Evolutionary conservation across 2,888 invertebrate species (phyloP), one percentile per base, ranked within the genome.

Genomic region (Papilio protenor): DNA sequence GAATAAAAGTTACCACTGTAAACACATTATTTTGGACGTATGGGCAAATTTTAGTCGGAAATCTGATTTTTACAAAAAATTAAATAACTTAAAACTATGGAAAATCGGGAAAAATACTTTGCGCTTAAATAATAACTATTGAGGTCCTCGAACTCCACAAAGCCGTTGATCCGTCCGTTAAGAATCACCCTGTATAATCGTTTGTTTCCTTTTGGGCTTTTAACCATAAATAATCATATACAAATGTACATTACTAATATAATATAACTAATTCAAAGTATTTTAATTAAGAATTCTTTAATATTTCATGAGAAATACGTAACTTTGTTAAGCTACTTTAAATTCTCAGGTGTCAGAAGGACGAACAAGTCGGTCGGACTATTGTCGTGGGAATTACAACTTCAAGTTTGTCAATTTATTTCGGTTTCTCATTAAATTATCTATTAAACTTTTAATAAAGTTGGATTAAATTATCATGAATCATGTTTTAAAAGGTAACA

Each of bases 351-450:
- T 61, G 73, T 47, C 73, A 73, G 45, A 47, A 61, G 47, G 61
- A 61, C 45, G 73, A 61, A 73, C 73, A 73, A 73, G 59, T 61
- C 47, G 16, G 47, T 27, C 23, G 11, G 23, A 61, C 59, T 61
- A 45, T 59, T 73, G 61, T 27, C 61, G 16, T 23, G 61, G 73
- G 73, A 73, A 61, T 59, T 21, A 45, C 59, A 61, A 59, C 45
- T n/a, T 73, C 10, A 73, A 73, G 55, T 72, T 72, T 72, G 72
- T 72, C 72, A 72, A 72, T 72, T 72, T 72, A 52, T 72, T 72
- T 72, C 33, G 64, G 66, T 45, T 69, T 69, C 66, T n/a, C 40
- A 45, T 66, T 66, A 66, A n/a, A 27, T 66, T 45, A 66, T 66
- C 45, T 66, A 66, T 40, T 18, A 40, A 64, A 18, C 33, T 64